phyloP scores from a whole-genome alignment of 2,888 invertebrate species.

The Linnaemya vulpina region DNA sequence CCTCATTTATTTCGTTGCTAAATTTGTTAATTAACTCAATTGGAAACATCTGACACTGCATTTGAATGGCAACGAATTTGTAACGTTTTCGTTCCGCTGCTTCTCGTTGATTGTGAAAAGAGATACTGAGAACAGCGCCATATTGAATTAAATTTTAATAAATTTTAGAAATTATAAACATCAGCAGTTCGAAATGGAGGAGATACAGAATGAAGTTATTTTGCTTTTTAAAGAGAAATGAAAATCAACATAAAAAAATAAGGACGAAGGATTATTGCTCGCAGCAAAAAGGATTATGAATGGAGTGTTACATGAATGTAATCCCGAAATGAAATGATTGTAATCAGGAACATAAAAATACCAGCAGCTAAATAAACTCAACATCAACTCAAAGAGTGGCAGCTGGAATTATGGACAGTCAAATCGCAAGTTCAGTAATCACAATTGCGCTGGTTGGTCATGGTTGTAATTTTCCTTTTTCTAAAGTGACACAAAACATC shows the following conservation, averaged over 20 bases:
- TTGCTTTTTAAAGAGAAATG: constrained; percentile 26
- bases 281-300: neutral
- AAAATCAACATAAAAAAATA: neutral
- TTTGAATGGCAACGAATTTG: neutral
- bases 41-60: neutral
- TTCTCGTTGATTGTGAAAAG: neutral
- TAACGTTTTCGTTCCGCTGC: neutral
- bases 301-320: neutral
- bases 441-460: neutral
- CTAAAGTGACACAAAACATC: neutral
- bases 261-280: neutral
- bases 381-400: neutral
- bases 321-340: neutral
- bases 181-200: neutral
- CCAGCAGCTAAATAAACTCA: neutral
- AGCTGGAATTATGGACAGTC: neutral
- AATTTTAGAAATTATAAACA: constrained; percentile 25
- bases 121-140: constrained; percentile 24
- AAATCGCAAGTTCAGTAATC: neutral
- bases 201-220: neutral
- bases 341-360: neutral
- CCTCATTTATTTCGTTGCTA: neutral
- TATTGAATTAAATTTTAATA: constrained; percentile 47
- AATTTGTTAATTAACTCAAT: neutral
- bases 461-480: neutral